Base-by-base conservation (phyloP, 2,888 invertebrate species). In the Eulithis prunata region DNA sequence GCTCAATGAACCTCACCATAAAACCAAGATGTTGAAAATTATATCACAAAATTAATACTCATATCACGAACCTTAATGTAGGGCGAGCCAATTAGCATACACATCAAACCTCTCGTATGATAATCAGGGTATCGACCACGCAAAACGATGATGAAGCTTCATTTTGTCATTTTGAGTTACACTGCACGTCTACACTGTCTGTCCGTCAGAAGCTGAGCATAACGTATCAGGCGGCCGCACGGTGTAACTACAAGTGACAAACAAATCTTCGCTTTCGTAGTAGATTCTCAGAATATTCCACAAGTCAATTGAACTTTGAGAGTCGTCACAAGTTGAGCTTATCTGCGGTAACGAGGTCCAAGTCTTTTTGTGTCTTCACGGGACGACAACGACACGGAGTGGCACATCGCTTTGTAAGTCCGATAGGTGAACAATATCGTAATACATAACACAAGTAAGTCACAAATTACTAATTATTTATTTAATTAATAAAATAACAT, bases 241-340 rank as follows among this genome's bases (percentile, higher is more conserved):
- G 8, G 10, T 41, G 41, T 11, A 41, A 8, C 3, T 41, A 5
- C 3, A 41, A 41, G 6, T 8, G 7, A 8, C 41, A 41, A 41
- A 11, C 10, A 41, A 10, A 11, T 11, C 8, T 41, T 41, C 8
- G 8, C 10, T 41, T 41, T 41, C 41, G 41, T 41, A 41, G 41
- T 41, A 41, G 8, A 41, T 41, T 8, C 8, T 11, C 41, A 73
- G 61, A 66, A 70, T 63, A 64, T 59, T 57, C 57, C 60, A 60
- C 68, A 67, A 73, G 74, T 73, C 71, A 73, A 79, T 79, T 75
- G 76, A 69, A 68, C 65, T 74, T 63, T 59, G 73, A 74, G 75
- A 79, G 70, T 74, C 71, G 70, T 75, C 75, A 71, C 66, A 68
- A 71, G 66, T 72, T 67, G 62, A 62, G 69, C 66, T 73, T 71